Percentiles rank a stretch among this genome's conserved stretches.
These are phyloP conservation scores for Lagocephalus sceleratus DNA, from an alignment of 2,797 vertebrate genomes.

Conservation along the genomic window DNA sequence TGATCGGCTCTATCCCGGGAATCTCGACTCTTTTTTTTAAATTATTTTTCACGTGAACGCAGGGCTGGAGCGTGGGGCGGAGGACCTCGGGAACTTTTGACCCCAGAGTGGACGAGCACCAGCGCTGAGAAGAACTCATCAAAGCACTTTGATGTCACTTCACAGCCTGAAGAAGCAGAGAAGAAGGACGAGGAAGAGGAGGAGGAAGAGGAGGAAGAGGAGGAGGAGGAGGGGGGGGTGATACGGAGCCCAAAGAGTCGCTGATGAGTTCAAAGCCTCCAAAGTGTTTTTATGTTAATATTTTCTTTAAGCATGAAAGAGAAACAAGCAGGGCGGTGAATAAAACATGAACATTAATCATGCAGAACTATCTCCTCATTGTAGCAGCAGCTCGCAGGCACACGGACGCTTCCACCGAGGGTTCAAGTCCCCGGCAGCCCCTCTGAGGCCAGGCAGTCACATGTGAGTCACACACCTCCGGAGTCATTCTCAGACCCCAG, in stretches of 20 bases:
- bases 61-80: neutral
- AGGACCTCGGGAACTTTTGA: slow-evolving; percentile 4
- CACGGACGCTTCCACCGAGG: neutral
- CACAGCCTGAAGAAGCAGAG: slow-evolving; percentile 1
- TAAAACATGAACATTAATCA: slow-evolving; percentile 65
- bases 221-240: neutral
- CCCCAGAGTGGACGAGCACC: neutral
- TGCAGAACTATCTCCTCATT: slow-evolving; percentile 34
- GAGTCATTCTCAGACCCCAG: no score
- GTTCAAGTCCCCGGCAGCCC: slow-evolving; percentile 50
- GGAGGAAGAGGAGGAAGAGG: neutral
- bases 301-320: slow-evolving; percentile 56
- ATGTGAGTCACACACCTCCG: neutral
- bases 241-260: slow-evolving; percentile 15
- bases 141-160: neutral
- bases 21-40: no score
- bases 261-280: slow-evolving; percentile 48
- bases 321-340: slow-evolving; percentile 39
- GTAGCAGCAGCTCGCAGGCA: slow-evolving; percentile 42
- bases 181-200: neutral
- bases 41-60: no score
- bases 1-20: no score
- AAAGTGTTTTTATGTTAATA: slow-evolving; percentile 53
- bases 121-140: neutral
- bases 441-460: slow-evolving; percentile 4